phyloP scores from a whole-genome alignment of 2,113 vertebrate genomes.

The Struthidea cinerea region DNA sequence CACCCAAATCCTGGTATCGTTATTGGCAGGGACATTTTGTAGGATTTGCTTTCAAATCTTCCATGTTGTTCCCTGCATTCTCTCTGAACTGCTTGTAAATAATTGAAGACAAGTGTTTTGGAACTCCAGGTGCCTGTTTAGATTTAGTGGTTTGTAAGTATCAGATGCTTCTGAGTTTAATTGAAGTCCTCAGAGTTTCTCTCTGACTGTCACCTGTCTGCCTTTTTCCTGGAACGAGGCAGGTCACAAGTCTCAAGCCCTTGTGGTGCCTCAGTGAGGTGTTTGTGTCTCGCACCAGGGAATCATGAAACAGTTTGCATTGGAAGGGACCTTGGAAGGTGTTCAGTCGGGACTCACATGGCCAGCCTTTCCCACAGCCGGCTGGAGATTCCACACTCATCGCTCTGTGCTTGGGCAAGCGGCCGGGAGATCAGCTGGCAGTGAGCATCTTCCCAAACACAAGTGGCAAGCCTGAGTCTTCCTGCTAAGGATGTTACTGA shows the following conservation, averaged over 20 bases:
- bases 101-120: background rate
- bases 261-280: background rate
- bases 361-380: background rate
- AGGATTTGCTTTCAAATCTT: background rate
- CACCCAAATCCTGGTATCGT: fast-evolving
- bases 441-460: background rate
- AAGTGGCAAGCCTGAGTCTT: background rate
- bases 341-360: background rate
- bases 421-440: background rate
- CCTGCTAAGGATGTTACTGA: background rate
- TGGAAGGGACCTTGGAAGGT: background rate
- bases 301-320: background rate
- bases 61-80: background rate
- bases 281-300: background rate
- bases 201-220: background rate
- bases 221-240: background rate
- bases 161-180: background rate
- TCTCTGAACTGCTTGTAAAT: background rate
- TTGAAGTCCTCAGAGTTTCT: background rate
- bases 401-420: fast-evolving
- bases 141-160: background rate
- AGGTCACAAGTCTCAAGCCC: background rate
- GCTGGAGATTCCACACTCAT: fast-evolving
- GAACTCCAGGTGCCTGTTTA: background rate
- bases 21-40: background rate